Evolutionary conservation across 2,113 vertebrate species (phyloP).

Genomic region (Bucco capensis): DNA sequence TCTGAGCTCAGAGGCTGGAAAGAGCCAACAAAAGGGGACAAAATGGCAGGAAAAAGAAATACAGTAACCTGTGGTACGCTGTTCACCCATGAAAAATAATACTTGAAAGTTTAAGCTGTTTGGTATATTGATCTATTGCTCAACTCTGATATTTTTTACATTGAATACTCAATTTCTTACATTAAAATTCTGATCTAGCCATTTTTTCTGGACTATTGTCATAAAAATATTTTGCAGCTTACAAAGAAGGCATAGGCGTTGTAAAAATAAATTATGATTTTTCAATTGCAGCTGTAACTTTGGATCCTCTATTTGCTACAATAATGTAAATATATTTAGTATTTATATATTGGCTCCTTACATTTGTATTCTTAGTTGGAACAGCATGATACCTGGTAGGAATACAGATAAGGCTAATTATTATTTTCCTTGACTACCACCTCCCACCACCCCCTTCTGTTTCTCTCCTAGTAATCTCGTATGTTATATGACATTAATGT

Average conservation of each 20-base stretch:
- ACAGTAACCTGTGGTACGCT: neutral
- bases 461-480: neutral
- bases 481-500: neutral
- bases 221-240: neutral
- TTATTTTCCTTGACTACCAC: neutral
- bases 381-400: neutral
- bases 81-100: neutral
- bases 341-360: neutral
- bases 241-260: neutral
- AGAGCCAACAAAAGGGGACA: neutral
- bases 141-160: neutral
- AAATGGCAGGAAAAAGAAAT: neutral
- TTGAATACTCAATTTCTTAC: neutral
- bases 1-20: slow-evolving; percentile 23
- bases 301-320: neutral
- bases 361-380: neutral
- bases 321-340: neutral
- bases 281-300: neutral
- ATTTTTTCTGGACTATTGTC: neutral
- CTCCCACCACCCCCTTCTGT: rapidly evolving
- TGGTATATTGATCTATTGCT: neutral
- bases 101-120: slow-evolving; percentile 19
- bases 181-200: neutral
- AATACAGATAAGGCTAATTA: neutral
- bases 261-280: neutral